These are phyloP conservation scores for Gopherus flavomarginatus DNA, from an alignment of 2,113 vertebrate species.

Conservation along the genomic window DNA sequence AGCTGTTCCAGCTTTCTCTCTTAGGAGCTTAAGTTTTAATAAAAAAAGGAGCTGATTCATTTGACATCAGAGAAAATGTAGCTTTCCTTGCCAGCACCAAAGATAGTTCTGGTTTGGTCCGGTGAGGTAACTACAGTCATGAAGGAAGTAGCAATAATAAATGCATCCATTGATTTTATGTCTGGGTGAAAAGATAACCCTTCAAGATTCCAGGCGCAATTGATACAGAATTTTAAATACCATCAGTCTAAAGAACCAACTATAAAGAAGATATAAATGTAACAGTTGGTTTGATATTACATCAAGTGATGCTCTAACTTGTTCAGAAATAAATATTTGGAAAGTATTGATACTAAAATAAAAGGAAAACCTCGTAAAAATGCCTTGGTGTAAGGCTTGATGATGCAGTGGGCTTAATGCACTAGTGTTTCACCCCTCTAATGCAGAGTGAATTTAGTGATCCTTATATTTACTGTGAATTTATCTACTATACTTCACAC, in stretches of 20 bases:
- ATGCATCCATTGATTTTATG: background rate
- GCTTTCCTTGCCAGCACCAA: background rate
- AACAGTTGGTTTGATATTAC: rapidly evolving
- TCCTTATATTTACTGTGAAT: background rate
- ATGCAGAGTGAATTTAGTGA: background rate
- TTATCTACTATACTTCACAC: background rate
- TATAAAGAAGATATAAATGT: background rate
- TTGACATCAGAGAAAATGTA: slow-evolving; percentile 25
- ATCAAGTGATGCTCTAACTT: rapidly evolving
- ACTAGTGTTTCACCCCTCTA: background rate
- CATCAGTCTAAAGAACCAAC: background rate
- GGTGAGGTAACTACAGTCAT: background rate
- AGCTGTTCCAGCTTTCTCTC: slow-evolving; percentile 38
- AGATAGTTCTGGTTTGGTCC: background rate
- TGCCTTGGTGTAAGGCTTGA: rapidly evolving
- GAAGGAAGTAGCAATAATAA: background rate
- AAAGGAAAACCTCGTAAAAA: background rate
- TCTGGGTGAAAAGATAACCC: background rate
- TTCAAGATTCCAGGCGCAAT: background rate
- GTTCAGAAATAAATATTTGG: background rate
- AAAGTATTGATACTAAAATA: background rate
- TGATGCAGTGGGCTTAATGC: background rate
- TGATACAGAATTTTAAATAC: background rate
- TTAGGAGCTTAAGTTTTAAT: background rate
- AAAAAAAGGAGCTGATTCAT: slow-evolving; percentile 5